Evolutionary conservation across 2,113 vertebrate species (phyloP).

Genomic region (Pycnonotus jocosus): DNA sequence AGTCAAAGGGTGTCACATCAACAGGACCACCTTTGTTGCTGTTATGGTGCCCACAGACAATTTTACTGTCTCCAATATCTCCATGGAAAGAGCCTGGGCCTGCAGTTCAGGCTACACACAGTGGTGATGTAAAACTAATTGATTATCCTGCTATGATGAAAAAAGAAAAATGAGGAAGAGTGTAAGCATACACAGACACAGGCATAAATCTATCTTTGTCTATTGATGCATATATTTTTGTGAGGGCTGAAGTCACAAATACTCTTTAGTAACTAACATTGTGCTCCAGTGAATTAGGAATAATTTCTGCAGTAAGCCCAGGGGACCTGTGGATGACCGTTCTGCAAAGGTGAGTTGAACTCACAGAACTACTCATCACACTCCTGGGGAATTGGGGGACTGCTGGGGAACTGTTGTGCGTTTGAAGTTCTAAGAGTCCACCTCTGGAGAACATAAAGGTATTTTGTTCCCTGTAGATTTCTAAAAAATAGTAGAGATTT

Average conservation of each 20-base stretch:
- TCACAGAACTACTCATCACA: neutral
- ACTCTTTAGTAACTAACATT: neutral
- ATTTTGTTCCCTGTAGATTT: neutral
- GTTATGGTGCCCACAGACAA: neutral
- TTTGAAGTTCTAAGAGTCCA: neutral
- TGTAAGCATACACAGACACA: neutral
- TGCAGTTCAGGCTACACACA: neutral
- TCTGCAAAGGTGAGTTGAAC: neutral
- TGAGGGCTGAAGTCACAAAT: neutral
- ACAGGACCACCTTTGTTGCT: neutral
- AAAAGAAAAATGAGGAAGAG: neutral
- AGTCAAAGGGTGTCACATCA: neutral
- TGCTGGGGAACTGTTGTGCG: accelerated
- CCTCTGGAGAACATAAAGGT: neutral
- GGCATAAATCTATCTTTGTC: neutral
- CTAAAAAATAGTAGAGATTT: neutral
- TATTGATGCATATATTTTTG: neutral
- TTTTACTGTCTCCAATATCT: neutral
- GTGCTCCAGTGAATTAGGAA: neutral
- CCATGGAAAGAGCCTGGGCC: neutral
- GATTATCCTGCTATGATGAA: neutral
- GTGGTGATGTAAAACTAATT: neutral
- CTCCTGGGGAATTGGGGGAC: neutral
- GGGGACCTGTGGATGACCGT: neutral
- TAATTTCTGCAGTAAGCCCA: neutral